Evolutionary conservation across 2,888 invertebrate genomes (phyloP).

Genomic region (Meliscaeva auricollis): DNA sequence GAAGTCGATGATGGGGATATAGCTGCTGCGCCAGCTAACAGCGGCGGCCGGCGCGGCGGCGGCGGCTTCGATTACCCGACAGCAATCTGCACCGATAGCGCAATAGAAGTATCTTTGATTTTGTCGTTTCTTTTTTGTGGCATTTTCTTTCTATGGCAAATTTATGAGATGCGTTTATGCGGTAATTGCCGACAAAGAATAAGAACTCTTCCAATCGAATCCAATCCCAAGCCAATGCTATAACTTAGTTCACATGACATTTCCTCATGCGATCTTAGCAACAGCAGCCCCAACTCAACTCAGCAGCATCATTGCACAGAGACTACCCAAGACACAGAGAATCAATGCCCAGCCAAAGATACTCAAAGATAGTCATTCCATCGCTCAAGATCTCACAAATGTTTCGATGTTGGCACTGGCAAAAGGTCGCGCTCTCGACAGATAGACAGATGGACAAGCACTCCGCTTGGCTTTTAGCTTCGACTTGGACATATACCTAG

Average conservation of each 20-base stretch:
- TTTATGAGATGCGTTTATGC: constrained; percentile 76
- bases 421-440: constrained; percentile 73
- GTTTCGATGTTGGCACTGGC: constrained; percentile 67
- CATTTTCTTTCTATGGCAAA: constrained; percentile 53
- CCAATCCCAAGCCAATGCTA: constrained; percentile 56
- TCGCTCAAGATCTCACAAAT: constrained; percentile 69
- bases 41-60: constrained; percentile 33
- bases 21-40: constrained; percentile 17
- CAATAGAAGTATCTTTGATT: background rate
- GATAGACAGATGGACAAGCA: constrained; percentile 74
- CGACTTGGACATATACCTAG: constrained; percentile 7
- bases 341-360: constrained; percentile 21
- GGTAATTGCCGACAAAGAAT: constrained; percentile 76
- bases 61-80: constrained; percentile 50
- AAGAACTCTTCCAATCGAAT: constrained; percentile 70
- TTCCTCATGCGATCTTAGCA: constrained; percentile 65
- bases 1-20: constrained; percentile 42
- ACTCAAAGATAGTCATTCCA: constrained; percentile 62
- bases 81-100: constrained; percentile 35
- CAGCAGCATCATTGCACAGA: background rate
- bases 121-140: constrained; percentile 12
- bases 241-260: constrained; percentile 74
- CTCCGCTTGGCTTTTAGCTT: too few species aligned
- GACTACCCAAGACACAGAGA: background rate
- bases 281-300: background rate